Percentiles rank a stretch among this genome's conserved stretches.
Conservation (phyloP, 2,888 invertebrate genomes). For the Diachrysia chrysitis region DNA sequence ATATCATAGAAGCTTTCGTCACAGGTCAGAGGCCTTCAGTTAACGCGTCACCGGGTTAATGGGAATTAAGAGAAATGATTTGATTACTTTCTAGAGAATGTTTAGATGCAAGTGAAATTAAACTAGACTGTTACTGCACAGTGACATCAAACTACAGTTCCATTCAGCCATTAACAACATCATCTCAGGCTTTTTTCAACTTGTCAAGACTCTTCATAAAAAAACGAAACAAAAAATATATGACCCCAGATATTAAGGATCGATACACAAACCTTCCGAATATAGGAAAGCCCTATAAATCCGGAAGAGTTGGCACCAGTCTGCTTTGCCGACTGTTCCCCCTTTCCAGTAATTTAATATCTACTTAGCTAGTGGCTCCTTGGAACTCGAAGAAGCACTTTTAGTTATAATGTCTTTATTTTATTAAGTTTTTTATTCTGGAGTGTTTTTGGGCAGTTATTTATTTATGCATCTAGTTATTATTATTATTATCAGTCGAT, state of each 20-base stretch:
- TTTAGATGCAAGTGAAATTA: slow-evolving; percentile 21
- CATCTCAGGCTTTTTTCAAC: too few relatives aligned
- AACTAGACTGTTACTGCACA: too few relatives aligned
- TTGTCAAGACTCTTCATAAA: too few relatives aligned
- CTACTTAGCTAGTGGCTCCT: slow-evolving; percentile 39
- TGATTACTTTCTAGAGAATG: slow-evolving; percentile 35
- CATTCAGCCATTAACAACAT: too few relatives aligned
- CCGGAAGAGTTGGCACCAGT: slow-evolving; percentile 60
- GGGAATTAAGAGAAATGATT: slow-evolving; percentile 41
- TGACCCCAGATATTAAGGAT: neutral
- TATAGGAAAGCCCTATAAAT: slow-evolving; percentile 55
- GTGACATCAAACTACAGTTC: too few relatives aligned
- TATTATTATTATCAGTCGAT: too few relatives aligned
- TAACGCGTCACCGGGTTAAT: slow-evolving; percentile 34
- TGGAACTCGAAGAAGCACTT: slow-evolving; percentile 11
- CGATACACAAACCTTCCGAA: slow-evolving; percentile 5
- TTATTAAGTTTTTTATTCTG: too few relatives aligned
- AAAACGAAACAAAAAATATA: neutral
- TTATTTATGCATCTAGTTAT: too few relatives aligned
- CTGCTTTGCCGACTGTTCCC: slow-evolving; percentile 50
- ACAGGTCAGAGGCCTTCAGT: slow-evolving; percentile 39
- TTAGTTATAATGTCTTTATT: neutral
- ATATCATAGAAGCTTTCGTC: slow-evolving; percentile 32
- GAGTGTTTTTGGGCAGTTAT: too few relatives aligned
- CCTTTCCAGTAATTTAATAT: slow-evolving; percentile 43